Evolutionary conservation across 2,888 invertebrate species (phyloP), one percentile per base, ranked within the genome.

Genomic region (Pammene fasciana): DNA sequence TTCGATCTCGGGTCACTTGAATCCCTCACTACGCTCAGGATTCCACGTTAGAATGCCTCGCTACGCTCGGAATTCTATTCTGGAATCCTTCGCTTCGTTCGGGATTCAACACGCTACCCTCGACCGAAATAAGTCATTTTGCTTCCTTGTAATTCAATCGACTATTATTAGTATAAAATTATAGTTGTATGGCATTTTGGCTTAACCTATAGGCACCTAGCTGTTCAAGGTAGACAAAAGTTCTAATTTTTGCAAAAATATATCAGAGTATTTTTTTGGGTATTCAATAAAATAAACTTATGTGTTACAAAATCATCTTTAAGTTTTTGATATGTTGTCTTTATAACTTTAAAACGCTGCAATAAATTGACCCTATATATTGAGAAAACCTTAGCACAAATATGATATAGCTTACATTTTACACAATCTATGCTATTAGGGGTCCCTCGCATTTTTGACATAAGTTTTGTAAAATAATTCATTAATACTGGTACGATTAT

Each of bases 181-280:
- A 54, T 36, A 45, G 16, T 52, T 65, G 36, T 68, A 72, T 72
- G 71, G 71, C 71, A 68, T 68, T 52, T 68, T 66, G n/a, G 57
- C 66, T 66, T 68, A 72, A 26, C 36, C 34, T 62, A 70, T 46
- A 68, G 67, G 62, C 56, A 59, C 55, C 48, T 56, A 56, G 34
- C 62, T 50, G 67, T 67, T 57, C 9, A 55, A 56, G 61, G 41
- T 43, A 45, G 41, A 59, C n/a, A 55, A 57, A 56, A 59, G 52
- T 59, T 8, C 8, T 60, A 34, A 61, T 9, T 50, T 34, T 18
- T 50, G 57, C 59, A 56, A 46, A 62, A 61, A 68, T 62, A 68
- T 48, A n/a, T n/a, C n/a, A n/a, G n/a, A n/a, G 48, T 18, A 41
- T 10, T 57, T 10, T 18, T 18, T 45, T 18, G 7, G 41, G 26